Evolutionary conservation across 2,888 invertebrate species (phyloP).

Genomic region (Octonoba sinensis): DNA sequence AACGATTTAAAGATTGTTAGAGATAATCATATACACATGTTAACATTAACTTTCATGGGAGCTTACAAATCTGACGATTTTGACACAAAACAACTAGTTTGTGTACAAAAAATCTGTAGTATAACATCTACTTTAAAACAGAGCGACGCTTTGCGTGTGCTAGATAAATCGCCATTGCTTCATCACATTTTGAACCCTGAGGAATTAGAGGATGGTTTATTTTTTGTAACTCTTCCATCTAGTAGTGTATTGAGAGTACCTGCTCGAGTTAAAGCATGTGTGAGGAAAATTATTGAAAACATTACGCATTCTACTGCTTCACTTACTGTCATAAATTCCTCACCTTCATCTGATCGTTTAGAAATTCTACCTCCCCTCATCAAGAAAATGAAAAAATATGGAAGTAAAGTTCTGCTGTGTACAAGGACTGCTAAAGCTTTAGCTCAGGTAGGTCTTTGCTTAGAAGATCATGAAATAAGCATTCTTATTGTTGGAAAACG

Average conservation of each 20-base stretch:
- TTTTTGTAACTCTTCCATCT: neutral
- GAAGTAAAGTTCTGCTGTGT: conserved; percentile 47
- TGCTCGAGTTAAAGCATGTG: conserved; percentile 17
- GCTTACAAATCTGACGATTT: conserved; percentile 44
- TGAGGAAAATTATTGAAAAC: conserved; percentile 32
- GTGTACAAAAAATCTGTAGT: conserved; percentile 40
- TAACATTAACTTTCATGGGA: conserved; percentile 31
- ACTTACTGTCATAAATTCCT: conserved; percentile 29
- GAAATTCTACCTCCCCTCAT: conserved; percentile 32
- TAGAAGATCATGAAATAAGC: conserved; percentile 12
- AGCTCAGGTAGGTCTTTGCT: conserved; percentile 37
- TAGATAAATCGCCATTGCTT: conserved; percentile 23
- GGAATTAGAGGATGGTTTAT: conserved; percentile 6
- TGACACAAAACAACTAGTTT: conserved; percentile 22
- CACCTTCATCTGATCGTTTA: conserved; percentile 30
- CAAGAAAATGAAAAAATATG: conserved; percentile 40
- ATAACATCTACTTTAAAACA: conserved; percentile 44
- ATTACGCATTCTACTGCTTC: conserved; percentile 40
- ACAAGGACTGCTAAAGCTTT: conserved; percentile 40
- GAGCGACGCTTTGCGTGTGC: conserved; percentile 37
- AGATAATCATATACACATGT: conserved; percentile 18
- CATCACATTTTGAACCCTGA: conserved; percentile 44
- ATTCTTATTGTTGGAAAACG: conserved; percentile 27
- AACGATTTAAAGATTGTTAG: neutral
- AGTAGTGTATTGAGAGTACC: neutral